Evolutionary conservation across 2,888 invertebrate species (phyloP), one percentile per base, ranked within the genome.

Genomic region (Chouioia cunea): DNA sequence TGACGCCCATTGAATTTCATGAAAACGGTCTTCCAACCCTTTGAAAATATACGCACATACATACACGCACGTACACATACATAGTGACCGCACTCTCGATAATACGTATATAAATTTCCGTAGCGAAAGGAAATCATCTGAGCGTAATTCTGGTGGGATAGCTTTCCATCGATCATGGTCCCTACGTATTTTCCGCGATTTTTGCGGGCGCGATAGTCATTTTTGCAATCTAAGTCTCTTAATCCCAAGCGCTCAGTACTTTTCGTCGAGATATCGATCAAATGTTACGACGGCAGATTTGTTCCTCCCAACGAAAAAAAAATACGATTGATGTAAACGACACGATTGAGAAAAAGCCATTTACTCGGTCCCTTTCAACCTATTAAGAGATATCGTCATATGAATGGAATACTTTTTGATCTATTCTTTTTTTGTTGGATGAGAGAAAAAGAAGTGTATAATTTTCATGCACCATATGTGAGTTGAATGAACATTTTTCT

Each of bases 311-410:
- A 50, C 56, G 14, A 36, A 27, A 36, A 47, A 44, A 65, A 59
- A 66, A 22, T 22, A 54, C 22, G 16, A 14, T 23, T 20, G 36
- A 18, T 0, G 12, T 4, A 14, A 2, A 14, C 22, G 23, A 22
- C 22, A 43, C 27, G 57, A 68, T 62, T 57, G 63, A 68, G 57
- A 68, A 68, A 68, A 68, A 68, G 62, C 68, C 62, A 68, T 68
- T 68, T 63, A 43, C 62, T 63, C 57, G 56, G 44, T 57, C 68
- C 63, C 56, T 60, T 18, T 50, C 50, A 63, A 27, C 48, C 43
- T 62, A 63, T 63, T 62, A 52, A 59, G 53, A 36, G 68, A 56
- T 63, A 67, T 67, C 56, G 60, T 47, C 47, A 67, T 54, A 54
- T 14, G 46, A 53, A 48, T 53, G 14, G 46, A 46, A 18, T 44